Evolutionary conservation across 2,113 vertebrate genomes (phyloP).

Genomic region (Speoplatyrhinus poulsoni): DNA sequence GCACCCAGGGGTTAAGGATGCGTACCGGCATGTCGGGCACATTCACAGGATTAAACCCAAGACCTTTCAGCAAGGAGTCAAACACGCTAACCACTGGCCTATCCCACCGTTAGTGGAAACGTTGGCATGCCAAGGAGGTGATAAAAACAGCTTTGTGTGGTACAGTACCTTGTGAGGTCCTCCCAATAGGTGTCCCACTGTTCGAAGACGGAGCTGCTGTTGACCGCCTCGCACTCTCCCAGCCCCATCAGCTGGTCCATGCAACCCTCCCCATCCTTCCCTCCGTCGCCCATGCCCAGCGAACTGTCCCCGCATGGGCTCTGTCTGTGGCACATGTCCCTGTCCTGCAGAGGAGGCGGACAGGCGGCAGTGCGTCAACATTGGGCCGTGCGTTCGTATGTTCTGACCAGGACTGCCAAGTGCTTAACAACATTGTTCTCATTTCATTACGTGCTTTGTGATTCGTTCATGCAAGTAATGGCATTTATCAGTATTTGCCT

Average conservation of each 20-base stretch:
- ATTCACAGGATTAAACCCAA: too few species aligned
- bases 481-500: too few species aligned
- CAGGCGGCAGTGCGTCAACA: neutral
- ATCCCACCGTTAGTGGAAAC: too few species aligned
- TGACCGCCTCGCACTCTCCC: constrained; percentile 85
- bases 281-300: constrained; percentile 87
- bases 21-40: too few species aligned
- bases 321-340: constrained; percentile 93
- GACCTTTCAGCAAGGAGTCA: too few species aligned
- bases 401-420: too few species aligned
- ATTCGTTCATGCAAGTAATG: too few species aligned
- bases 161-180: constrained; percentile 87
- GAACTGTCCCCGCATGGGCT: constrained; percentile 88
- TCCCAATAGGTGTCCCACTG: constrained; percentile 99
- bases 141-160: neutral
- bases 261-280: constrained; percentile 87
- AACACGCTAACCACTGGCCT: too few species aligned
- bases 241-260: constrained; percentile 88
- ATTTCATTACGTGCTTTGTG: too few species aligned
- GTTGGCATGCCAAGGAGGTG: neutral
- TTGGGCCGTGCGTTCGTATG: too few species aligned
- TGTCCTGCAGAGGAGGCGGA: constrained; percentile 78
- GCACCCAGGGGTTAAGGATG: too few species aligned
- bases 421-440: too few species aligned
- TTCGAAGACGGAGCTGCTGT: constrained; percentile 90